phyloP scores from a whole-genome alignment of 1,140 invertebrate species.

The Heterodera carotae region DNA sequence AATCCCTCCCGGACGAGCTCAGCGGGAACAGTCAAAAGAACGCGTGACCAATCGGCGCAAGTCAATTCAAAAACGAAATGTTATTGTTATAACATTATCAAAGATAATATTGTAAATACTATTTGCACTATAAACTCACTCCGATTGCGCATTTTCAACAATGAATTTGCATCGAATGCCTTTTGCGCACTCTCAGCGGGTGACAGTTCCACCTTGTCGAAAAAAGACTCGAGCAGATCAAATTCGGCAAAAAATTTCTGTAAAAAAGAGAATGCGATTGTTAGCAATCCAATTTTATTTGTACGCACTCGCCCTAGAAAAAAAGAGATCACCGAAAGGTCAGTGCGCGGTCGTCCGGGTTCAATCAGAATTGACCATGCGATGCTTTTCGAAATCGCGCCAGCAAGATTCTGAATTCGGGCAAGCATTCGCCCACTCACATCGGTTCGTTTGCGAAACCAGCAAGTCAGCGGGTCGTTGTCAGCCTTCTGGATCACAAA shows the following conservation, averaged over 20 bases:
- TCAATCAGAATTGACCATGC: slow-evolving; percentile 57
- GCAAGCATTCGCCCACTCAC: slow-evolving; percentile 32
- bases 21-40: slow-evolving; percentile 29
- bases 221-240: slow-evolving; percentile 55
- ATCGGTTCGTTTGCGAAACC: slow-evolving; percentile 34
- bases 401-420: slow-evolving; percentile 44
- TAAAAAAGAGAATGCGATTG: neutral
- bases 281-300: neutral
- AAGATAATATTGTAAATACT: no score
- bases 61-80: slow-evolving; percentile 40
- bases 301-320: neutral
- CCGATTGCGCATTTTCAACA: slow-evolving; percentile 55
- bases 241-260: slow-evolving; percentile 57
- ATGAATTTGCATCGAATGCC: slow-evolving; percentile 56
- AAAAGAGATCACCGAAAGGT: slow-evolving; percentile 44
- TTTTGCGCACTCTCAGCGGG: slow-evolving; percentile 47
- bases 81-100: no score
- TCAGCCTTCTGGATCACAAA: neutral
- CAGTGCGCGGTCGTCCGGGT: slow-evolving; percentile 54
- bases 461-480: slow-evolving; percentile 27
- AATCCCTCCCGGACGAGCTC: slow-evolving; percentile 20
- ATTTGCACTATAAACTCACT: slow-evolving; percentile 45
- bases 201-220: slow-evolving; percentile 48
- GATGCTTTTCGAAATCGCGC: slow-evolving; percentile 29
- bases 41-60: slow-evolving; percentile 40